phyloP scores from a whole-genome alignment of 1,140 invertebrate species.

The Conus betulinus region DNA sequence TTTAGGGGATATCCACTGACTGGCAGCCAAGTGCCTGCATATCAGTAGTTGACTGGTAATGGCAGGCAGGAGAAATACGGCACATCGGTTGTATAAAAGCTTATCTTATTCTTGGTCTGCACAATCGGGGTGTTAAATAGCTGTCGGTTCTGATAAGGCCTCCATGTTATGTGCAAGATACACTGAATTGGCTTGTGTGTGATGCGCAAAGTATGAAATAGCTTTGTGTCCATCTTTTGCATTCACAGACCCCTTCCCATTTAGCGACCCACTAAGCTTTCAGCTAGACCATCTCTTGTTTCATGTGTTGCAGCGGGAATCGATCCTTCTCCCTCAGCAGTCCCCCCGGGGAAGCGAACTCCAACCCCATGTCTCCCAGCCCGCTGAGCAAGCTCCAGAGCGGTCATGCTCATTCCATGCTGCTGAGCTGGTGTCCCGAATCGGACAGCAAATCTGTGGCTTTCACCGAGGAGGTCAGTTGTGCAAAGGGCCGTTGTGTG shows the following conservation, averaged over 20 bases:
- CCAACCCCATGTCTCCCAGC: conserved; percentile 50
- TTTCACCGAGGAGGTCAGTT: conserved; percentile 82
- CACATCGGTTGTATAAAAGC: too few relatives aligned
- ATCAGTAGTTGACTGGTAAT: too few relatives aligned
- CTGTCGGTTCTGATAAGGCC: too few relatives aligned
- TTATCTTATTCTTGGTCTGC: too few relatives aligned
- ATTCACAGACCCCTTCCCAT: not conserved
- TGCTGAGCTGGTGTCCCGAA: conserved; percentile 94
- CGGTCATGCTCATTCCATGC: conserved; percentile 86
- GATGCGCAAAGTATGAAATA: too few relatives aligned
- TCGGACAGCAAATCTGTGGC: conserved; percentile 95
- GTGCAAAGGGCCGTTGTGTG: not conserved
- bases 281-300: not conserved
- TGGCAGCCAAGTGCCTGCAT: too few relatives aligned
- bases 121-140: too few relatives aligned
- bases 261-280: not conserved
- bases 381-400: conserved; percentile 78
- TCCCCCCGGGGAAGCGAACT: not conserved
- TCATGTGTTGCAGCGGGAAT: conserved; percentile 21
- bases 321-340: conserved; percentile 39
- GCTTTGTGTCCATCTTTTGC: not conserved
- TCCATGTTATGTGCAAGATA: too few relatives aligned
- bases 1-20: too few relatives aligned
- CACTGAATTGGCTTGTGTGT: too few relatives aligned
- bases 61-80: too few relatives aligned